These are phyloP conservation scores for Cyclura pinguis DNA, from an alignment of 2,797 vertebrate genomes.

Conservation along the genomic window DNA sequence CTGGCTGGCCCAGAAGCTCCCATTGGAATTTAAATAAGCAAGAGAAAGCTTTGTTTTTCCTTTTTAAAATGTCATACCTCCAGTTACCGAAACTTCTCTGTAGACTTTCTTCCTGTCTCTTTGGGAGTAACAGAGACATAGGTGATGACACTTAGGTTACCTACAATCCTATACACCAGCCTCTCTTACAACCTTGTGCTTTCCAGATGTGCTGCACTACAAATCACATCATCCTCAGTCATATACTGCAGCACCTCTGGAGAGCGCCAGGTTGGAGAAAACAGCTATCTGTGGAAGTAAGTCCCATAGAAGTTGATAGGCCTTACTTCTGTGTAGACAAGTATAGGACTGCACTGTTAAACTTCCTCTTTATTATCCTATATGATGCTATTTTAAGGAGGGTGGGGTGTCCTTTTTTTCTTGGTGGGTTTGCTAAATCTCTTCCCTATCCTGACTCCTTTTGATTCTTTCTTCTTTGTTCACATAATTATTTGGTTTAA, in stretches of 20 bases:
- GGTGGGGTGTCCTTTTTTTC: not conserved
- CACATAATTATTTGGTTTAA: slow-evolving; percentile 59
- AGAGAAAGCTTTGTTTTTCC: slow-evolving; percentile 52
- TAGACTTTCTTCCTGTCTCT: slow-evolving; percentile 47
- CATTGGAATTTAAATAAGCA: slow-evolving; percentile 33
- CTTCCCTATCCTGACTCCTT: slow-evolving; percentile 18
- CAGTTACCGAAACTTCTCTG: slow-evolving; percentile 29
- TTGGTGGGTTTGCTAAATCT: not conserved
- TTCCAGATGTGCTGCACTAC: not conserved
- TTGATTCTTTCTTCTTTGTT: not conserved
- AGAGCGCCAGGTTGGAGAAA: not conserved
- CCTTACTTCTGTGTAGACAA: not conserved
- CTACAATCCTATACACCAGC: not conserved
- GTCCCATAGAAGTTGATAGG: not conserved
- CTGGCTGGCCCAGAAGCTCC: slow-evolving; percentile 92
- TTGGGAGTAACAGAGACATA: slow-evolving; percentile 27
- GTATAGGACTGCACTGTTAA: slow-evolving; percentile 26
- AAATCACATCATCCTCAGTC: not conserved
- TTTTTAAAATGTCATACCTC: slow-evolving; percentile 14
- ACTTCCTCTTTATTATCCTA: slow-evolving; percentile 45
- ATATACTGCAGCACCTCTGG: not conserved
- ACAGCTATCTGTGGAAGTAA: not conserved
- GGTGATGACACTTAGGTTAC: slow-evolving; percentile 32
- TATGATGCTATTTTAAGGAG: slow-evolving; percentile 31
- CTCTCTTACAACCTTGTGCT: not conserved